Evolutionary conservation across 2,113 vertebrate genomes (phyloP).

Genomic region (Hemichromis elongatus): DNA sequence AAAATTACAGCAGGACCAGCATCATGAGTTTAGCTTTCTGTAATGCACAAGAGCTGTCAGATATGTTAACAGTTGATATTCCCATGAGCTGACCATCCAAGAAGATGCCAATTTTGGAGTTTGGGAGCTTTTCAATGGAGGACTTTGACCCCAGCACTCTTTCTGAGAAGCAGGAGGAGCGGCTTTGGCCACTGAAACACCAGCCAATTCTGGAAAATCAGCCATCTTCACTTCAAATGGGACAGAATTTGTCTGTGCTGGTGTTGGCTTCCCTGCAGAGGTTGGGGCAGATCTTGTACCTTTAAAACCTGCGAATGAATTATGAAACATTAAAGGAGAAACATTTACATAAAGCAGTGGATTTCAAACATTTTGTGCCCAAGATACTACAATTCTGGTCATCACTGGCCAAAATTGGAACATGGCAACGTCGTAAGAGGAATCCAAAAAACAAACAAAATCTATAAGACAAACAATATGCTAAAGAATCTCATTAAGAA

Average conservation of each 20-base stretch:
- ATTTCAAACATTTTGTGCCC: not conserved
- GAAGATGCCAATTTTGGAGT: not conserved
- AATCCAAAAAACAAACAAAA: not conserved
- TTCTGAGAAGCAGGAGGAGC: not conserved
- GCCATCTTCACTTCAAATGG: constrained; percentile 69
- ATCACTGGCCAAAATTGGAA: not conserved
- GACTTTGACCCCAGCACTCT: constrained; percentile 21
- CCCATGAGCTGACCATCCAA: constrained; percentile 15
- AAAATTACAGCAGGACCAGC: not conserved
- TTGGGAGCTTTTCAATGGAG: not conserved
- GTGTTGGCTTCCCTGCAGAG: constrained; percentile 15
- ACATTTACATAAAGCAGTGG: not conserved
- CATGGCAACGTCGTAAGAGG: not conserved
- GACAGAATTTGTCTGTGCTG: not conserved
- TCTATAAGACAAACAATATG: not conserved
- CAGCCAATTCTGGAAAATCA: constrained; percentile 70
- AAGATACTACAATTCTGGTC: not conserved
- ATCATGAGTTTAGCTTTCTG: not conserved
- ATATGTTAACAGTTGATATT: not conserved
- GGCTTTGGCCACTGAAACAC: not conserved
- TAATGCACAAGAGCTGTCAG: not conserved
- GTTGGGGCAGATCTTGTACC: constrained; percentile 25
- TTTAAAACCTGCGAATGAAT: constrained; percentile 27
- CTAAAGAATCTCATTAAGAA: not conserved
- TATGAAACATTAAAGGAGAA: not conserved